Base-by-base conservation (phyloP, 2,113 vertebrate species). In the Sterrhoptilus dennistouni region DNA sequence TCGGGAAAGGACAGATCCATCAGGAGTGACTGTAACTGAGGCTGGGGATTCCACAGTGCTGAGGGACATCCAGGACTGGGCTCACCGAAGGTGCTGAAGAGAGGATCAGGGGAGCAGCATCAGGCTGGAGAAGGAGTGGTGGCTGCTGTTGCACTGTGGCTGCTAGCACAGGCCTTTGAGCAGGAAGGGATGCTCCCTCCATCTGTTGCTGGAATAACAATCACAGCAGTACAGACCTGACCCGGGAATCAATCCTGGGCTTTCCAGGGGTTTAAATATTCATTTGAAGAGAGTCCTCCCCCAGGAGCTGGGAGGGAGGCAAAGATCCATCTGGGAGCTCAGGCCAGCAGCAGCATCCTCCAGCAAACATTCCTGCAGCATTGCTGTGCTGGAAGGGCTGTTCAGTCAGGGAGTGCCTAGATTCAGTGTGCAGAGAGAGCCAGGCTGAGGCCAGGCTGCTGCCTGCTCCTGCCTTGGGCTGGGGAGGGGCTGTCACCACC, bases 191-290 rank as follows among this genome's bases (percentile, higher is more conserved):
- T 22, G 35, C 27, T 83, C 52, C 29, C 38, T 47, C 42, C 24
- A 4, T 45, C 76, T 81, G 54, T 2, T 45, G 33, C 84, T 69
- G 88, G 36, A 56, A 13, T 16, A 49, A 19, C 49, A 11, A 6
- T 4, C 6, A 3, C 1, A 4, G 3, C 29, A 47, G 9, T 4
- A 2, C 82, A 35, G 61, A 25, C 28, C 61, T n/a, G 40, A n/a
- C 20, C 53, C 9, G 0, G 21, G 50, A n/a, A 74, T 59, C 57
- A 27, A 0, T 44, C 45, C 1, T 19, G 70, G 20, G 24, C 72
- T 82, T 56, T 68, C 72, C 60, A 35, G 80, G n/a, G 36, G 22
- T 25, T 89, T 31, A 23, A 89, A 64, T 70, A 23, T 44, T 80
- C 19, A 16, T 44, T 19, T 61, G 45, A 40, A 50, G 75, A 74